Conservation (phyloP, 2,797 vertebrate species). For the Phylloscopus collybita region DNA sequence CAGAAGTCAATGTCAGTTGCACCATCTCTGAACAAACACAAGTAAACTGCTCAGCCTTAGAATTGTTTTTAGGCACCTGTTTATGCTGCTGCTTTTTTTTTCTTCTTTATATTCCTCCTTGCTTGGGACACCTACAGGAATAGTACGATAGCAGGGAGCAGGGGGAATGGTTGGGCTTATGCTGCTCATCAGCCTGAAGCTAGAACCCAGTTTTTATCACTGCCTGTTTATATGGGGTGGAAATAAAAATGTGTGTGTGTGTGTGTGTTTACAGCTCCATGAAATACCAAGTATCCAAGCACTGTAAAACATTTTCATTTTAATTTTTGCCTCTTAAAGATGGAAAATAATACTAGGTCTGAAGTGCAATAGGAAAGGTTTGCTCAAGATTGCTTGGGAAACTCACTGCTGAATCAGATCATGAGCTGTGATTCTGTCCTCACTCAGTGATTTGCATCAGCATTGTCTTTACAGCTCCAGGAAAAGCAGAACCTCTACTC, state of each 20-base stretch:
- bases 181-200: not conserved
- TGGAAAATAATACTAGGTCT: not conserved
- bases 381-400: not conserved
- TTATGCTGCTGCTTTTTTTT: not conserved
- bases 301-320: not conserved
- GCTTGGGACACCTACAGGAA: not conserved
- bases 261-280: not conserved
- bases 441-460: not conserved
- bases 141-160: not conserved
- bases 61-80: not conserved
- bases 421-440: not conserved
- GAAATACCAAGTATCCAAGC: not conserved
- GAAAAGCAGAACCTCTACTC: not conserved
- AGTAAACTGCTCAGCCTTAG: not conserved
- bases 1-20: not conserved
- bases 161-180: not conserved
- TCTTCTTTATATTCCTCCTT: not conserved
- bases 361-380: not conserved
- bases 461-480: accelerated
- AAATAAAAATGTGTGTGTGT: not conserved
- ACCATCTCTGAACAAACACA: not conserved
- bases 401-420: not conserved
- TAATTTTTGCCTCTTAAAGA: not conserved
- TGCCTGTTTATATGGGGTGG: not conserved
- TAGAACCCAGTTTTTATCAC: not conserved